Base-by-base conservation (phyloP, 2,113 vertebrate genomes). In the Choloepus hoffmanni region DNA sequence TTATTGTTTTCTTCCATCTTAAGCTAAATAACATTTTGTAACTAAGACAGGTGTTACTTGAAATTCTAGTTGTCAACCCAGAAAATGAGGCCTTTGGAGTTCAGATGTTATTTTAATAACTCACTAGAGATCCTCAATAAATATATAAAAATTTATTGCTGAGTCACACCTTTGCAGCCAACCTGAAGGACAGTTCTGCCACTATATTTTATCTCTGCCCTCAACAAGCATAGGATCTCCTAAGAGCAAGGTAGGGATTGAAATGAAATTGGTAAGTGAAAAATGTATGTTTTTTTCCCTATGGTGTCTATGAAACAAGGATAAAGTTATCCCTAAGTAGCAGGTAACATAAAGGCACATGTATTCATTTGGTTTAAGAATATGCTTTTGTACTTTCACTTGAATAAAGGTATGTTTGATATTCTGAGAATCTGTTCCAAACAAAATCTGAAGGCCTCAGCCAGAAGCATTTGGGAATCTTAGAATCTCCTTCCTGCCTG, bases 351-450 rank as follows among this genome's bases (percentile, higher is more conserved):
- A 95, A 95, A 95, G 95, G 92, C 92, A 94, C 85, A 82, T 96
- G 95, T 97, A 94, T 88, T 81, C 92, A 73, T 97, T 97, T 97
- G 94, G 77, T 96, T 96, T 97, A 94, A 87, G 86, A 97, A 96
- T 95, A 90, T 97, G 92, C 96, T 97, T 96, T 97, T 97, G 92
- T 97, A 97, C 65, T 81, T 93, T 89, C 79, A 90, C 85, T 95
- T 97, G 96, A 97, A 97, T 97, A 97, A 97, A 97, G 81, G 67
- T 95, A 53, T 97, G 92, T 95, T 97, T 95, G 91, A 67, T 88
- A 90, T 76, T 97, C 72, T 92, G 85, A 96, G 90, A 97, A 89
- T 92, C 43, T 97, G 87, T 96, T 97, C 93, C 43, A 96, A 97
- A 85, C 89, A 78, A 94, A 90, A 89, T 93, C 48, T 77, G 48